phyloP scores from a whole-genome alignment of 2,888 invertebrate species.

The Leucozona laternaria region DNA sequence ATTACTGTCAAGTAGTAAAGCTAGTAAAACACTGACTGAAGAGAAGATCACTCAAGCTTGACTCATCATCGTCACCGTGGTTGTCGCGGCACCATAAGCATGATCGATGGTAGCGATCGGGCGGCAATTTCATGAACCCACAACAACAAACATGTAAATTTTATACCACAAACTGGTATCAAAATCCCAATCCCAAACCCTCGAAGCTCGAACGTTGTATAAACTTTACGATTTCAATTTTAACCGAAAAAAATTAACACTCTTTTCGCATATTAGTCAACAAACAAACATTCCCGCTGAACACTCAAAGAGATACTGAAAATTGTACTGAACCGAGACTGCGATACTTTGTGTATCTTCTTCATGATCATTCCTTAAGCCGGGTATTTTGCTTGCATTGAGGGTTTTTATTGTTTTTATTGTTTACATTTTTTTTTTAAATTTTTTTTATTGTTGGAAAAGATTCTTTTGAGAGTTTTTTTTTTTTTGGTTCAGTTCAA shows the following conservation, averaged over 20 bases:
- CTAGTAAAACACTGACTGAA: slow-evolving; percentile 49
- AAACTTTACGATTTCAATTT: slow-evolving; percentile 24
- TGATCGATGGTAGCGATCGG: slow-evolving; percentile 67
- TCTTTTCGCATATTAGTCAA: slow-evolving; percentile 32
- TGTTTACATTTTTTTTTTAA: not conserved
- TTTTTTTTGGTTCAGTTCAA: not conserved
- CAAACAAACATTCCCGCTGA: slow-evolving; percentile 55
- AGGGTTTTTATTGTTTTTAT: slow-evolving; percentile 20
- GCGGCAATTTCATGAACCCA: slow-evolving; percentile 47
- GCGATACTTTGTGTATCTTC: slow-evolving; percentile 71
- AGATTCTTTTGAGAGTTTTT: slow-evolving; percentile 12
- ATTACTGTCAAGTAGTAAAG: slow-evolving; percentile 49
- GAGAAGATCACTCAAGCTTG: slow-evolving; percentile 46
- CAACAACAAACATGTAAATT: slow-evolving; percentile 33
- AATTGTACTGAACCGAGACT: no score
- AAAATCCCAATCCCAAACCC: slow-evolving; percentile 7
- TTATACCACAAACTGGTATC: slow-evolving; percentile 14
- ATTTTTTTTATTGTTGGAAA: slow-evolving; percentile 11
- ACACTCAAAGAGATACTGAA: slow-evolving; percentile 71
- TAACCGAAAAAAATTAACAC: slow-evolving; percentile 47
- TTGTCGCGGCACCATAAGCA: slow-evolving; percentile 12
- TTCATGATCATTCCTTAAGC: slow-evolving; percentile 53
- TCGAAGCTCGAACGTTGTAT: slow-evolving; percentile 3
- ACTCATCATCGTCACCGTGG: slow-evolving; percentile 27
- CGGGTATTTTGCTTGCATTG: not conserved